Base-by-base conservation (phyloP, 2,888 invertebrate genomes). In the Leptopilina myrica region DNA sequence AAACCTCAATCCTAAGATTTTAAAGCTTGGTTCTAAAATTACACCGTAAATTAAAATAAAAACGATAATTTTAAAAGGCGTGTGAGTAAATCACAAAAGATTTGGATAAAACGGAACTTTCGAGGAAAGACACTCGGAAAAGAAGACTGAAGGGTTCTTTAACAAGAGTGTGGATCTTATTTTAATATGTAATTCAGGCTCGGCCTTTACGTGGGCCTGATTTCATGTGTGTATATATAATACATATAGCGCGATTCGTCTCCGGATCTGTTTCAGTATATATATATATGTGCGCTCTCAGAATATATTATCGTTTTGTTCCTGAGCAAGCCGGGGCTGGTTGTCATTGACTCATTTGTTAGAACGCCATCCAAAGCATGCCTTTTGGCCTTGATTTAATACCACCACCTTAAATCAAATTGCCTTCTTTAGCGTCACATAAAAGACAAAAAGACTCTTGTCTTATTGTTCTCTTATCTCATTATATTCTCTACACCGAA, bases 311-410 rank as follows among this genome's bases (percentile, higher is more conserved):
- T 91, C 90, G 91, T 91, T 91, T 91, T 91, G 91, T 90, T 91
- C 91, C 86, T 87, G 84, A 80, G 84, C 85, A 85, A 79, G 79
- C 81, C 81, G 85, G 88, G 89, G 91, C 87, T 89, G 90, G 90
- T 90, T 91, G 91, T 91, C 91, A 91, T 91, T 91, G 91, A 90
- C 91, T 91, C 91, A 91, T 91, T 91, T 91, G 91, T 91, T 91
- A 91, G 90, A 33, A 90, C 88, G 91, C 91, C 91, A 91, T 91
- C 91, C 90, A 90, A 91, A 91, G 91, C 91, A 91, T 91, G 90
- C 90, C 49, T 49, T 20, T 49, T 49, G 91, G 89, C 89, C 91
- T 91, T 91, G 91, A 91, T 91, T 91, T 91, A 91, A 89, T 91
- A 87, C 91, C 89, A 90, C 90, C 88, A 89, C 88, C 90, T 90